These are phyloP conservation scores for Laterallus jamaicensis DNA, from an alignment of 2,113 vertebrate genomes.

Conservation along the genomic window DNA sequence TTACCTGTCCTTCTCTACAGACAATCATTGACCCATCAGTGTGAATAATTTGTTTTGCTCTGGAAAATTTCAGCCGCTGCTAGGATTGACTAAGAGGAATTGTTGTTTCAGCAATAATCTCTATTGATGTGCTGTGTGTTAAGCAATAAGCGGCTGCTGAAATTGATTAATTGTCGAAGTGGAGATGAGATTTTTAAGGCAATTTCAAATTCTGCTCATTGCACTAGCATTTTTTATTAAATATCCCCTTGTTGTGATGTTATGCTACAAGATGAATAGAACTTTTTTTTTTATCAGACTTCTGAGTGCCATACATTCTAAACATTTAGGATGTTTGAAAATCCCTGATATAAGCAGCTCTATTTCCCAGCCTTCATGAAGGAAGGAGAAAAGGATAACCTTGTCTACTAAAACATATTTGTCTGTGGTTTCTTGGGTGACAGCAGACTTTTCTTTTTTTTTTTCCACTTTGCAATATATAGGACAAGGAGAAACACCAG, in stretches of 20 bases:
- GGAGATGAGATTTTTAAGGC: constrained; percentile 55
- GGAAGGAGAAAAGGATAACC: constrained; percentile 50
- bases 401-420: constrained; percentile 29
- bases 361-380: not conserved
- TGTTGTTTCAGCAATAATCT: constrained; percentile 62
- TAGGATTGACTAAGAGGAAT: constrained; percentile 46
- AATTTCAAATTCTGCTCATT: constrained; percentile 43
- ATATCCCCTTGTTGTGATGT: not conserved
- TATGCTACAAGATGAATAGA: constrained; percentile 29
- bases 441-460: not conserved
- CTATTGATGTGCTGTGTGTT: constrained; percentile 31
- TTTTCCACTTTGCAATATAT: not conserved
- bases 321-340: constrained; percentile 29
- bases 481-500: not conserved
- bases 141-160: constrained; percentile 12
- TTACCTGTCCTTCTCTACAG: constrained; percentile 11
- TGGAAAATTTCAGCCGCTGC: constrained; percentile 22
- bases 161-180: constrained; percentile 30
- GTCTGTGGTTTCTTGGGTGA: constrained; percentile 10
- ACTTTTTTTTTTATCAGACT: not conserved
- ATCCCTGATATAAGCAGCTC: not conserved
- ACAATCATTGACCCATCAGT: not conserved
- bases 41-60: constrained; percentile 58
- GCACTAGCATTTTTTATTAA: constrained; percentile 44
- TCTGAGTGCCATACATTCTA: not conserved